Evolutionary conservation across 1,140 invertebrate genomes (phyloP), one percentile per base, ranked within the genome.

Genomic region (Drosophila repletoides): DNA sequence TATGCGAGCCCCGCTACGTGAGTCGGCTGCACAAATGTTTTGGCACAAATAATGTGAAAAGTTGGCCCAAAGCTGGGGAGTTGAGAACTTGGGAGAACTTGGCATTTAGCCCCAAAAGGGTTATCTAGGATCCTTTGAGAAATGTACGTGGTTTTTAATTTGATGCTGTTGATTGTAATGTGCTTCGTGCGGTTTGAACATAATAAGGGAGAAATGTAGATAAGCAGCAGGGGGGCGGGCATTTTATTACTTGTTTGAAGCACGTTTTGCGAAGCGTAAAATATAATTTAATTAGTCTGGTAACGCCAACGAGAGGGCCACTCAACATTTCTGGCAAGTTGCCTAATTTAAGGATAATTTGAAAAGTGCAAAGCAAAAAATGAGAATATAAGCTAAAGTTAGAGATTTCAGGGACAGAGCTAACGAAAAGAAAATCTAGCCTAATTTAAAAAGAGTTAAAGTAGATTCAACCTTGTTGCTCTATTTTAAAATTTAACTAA

Each of bases 231-330:
- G 9, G n/a, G 14, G 4, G 26, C 1, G 12, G 28, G 14, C 36
- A 21, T 1, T 21, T 5, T 5, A 9, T 34, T 28, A 26, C 17
- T 66, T 63, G 67, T 68, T 81, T 70, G 59, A 19, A 64, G 64
- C 79, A 84, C 79, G 79, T 86, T 71, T 59, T 6, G 58, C 65
- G 48, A 26, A 24, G 59, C 34, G 43, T 36, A 64, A 86, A 60
- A 65, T 70, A 72, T 86, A 71, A 86, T 84, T 84, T 84, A 79
- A 84, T 84, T 84, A 86, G 79, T 84, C 80, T 84, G 69, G 48
- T 38, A 70, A 65, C 34, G 28, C 38, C 34, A 46, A 12, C 31
- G 7, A n/a, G n/a, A 49, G 49, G 4, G 6, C 33, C 22, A 10
- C 7, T 67, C 34, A 19, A 59, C 68, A 76, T 68, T 58, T 17